phyloP scores from a whole-genome alignment of 2,888 invertebrate species.

The Lampropteryx suffumata region DNA sequence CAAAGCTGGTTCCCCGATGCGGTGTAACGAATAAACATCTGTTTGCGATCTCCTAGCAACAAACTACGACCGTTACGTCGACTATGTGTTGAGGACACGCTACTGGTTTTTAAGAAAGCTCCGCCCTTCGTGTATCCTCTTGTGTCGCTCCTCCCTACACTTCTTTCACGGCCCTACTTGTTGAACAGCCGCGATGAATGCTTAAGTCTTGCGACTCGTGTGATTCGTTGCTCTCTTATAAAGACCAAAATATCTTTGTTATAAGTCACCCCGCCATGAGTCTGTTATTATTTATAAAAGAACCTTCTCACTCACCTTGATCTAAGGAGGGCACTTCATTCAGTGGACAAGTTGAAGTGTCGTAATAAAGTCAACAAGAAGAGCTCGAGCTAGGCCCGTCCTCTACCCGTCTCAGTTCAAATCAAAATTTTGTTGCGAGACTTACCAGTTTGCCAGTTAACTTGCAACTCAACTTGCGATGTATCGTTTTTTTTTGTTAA shows the following conservation, averaged over 20 bases:
- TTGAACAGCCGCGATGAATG: slow-evolving; percentile 65
- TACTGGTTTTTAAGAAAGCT: slow-evolving; percentile 72
- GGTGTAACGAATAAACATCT: slow-evolving; percentile 60
- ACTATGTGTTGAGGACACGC: slow-evolving; percentile 64
- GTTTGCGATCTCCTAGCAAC: slow-evolving; percentile 67
- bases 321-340: slow-evolving; percentile 46
- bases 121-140: slow-evolving; percentile 70
- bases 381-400: slow-evolving; percentile 40
- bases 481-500: slow-evolving; percentile 76
- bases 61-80: slow-evolving; percentile 64
- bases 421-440: slow-evolving; percentile 62
- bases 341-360: slow-evolving; percentile 51
- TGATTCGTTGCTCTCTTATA: slow-evolving; percentile 61
- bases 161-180: slow-evolving; percentile 68
- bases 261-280: slow-evolving; percentile 36
- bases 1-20: slow-evolving; percentile 39
- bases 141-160: slow-evolving; percentile 74
- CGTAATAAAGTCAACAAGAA: slow-evolving; percentile 57
- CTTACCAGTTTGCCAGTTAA: slow-evolving; percentile 59
- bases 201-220: slow-evolving; percentile 60
- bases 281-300: slow-evolving; percentile 36
- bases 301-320: slow-evolving; percentile 28
- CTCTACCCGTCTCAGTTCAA: slow-evolving; percentile 64
- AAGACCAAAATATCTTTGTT: slow-evolving; percentile 36
- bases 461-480: slow-evolving; percentile 79